Evolutionary conservation across 2,113 vertebrate genomes (phyloP).

Genomic region (Helogale parvula): DNA sequence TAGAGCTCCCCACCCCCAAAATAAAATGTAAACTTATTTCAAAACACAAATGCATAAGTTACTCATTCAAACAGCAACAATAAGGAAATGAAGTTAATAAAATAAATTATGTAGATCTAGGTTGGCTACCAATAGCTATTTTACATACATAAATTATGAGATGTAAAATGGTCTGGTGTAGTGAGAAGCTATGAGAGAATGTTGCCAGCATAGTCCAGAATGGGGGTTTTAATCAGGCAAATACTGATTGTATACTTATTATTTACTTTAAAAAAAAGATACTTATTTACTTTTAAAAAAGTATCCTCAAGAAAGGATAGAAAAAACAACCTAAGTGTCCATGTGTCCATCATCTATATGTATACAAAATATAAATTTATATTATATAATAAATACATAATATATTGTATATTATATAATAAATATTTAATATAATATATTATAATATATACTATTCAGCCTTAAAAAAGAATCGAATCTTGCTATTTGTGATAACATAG

Average conservation of each 20-base stretch:
- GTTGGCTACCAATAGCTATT: neutral
- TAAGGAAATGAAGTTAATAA: neutral
- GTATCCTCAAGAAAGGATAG: neutral
- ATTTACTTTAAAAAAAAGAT: neutral
- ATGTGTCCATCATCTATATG: neutral
- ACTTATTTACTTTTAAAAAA: neutral
- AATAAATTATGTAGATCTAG: neutral
- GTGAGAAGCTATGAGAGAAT: neutral
- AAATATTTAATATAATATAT: neutral
- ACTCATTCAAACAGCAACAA: neutral
- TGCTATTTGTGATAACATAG: neutral
- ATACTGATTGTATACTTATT: neutral
- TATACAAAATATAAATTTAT: no score
- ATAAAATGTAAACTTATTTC: neutral
- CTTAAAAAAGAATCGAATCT: neutral
- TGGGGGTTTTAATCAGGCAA: neutral
- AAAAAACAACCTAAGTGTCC: neutral
- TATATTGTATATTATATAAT: neutral
- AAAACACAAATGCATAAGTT: neutral
- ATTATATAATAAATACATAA: no score
- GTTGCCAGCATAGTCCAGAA: neutral
- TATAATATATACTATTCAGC: neutral
- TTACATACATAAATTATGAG: neutral
- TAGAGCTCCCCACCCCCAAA: neutral
- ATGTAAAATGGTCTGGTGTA: neutral